Conservation (phyloP, 2,797 vertebrate species). For the Diglossa cyanea region DNA sequence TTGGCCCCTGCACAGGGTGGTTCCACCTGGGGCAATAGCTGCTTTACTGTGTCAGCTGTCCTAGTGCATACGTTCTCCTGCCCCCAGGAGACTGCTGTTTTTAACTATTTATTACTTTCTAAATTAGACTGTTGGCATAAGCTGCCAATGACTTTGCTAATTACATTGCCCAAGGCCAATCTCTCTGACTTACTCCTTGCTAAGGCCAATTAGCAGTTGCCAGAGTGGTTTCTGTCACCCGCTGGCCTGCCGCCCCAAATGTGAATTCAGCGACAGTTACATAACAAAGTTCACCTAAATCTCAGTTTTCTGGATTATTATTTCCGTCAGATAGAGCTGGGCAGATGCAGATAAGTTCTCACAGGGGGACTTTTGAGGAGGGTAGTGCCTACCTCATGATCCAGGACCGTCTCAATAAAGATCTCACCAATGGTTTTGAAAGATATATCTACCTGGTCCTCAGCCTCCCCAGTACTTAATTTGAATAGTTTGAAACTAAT, state of each 20-base stretch:
- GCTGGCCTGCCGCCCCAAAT: neutral
- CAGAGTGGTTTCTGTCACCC: slow-evolving; percentile 50
- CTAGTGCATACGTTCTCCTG: neutral
- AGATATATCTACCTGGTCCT: neutral
- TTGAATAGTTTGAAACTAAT: neutral
- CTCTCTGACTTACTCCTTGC: slow-evolving; percentile 49
- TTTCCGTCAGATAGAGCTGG: neutral
- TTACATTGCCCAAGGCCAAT: slow-evolving; percentile 37
- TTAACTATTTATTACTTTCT: slow-evolving; percentile 67
- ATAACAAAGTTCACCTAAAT: slow-evolving; percentile 20
- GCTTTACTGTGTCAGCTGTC: neutral
- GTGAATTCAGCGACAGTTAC: neutral
- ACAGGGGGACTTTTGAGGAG: neutral
- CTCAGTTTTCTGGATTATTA: neutral
- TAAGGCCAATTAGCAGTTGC: slow-evolving; percentile 51
- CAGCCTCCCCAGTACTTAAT: neutral
- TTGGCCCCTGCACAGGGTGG: fast-evolving
- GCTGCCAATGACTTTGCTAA: slow-evolving; percentile 63
- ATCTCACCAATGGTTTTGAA: neutral
- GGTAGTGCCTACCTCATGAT: neutral
- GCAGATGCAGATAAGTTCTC: neutral
- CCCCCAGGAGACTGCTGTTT: slow-evolving; percentile 1
- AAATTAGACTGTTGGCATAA: slow-evolving; percentile 58
- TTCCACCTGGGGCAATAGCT: neutral
- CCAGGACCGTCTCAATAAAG: neutral